Conservation (phyloP, 2,888 invertebrate genomes). For the Listrodromus nycthemerus region DNA sequence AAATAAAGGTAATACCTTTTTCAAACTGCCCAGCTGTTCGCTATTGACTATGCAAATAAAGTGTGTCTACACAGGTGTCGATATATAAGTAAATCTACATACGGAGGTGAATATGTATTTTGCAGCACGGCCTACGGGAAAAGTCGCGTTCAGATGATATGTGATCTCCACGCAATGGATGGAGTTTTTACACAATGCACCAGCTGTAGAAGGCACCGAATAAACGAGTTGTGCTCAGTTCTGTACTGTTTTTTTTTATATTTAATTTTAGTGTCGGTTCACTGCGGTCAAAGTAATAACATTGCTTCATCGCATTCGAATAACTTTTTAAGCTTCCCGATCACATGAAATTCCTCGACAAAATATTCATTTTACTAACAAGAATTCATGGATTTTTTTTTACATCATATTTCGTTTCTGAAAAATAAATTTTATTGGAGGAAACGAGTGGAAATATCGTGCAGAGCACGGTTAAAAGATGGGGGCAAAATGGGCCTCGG, state of each 20-base stretch:
- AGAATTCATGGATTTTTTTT: not conserved
- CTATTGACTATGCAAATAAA: not conserved
- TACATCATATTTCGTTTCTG: not conserved
- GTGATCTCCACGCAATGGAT: not conserved
- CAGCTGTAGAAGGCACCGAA: not conserved
- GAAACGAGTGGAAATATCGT: constrained; percentile 14
- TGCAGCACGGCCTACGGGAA: not conserved
- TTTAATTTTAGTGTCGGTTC: not conserved
- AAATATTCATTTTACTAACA: not conserved
- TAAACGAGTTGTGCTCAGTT: not conserved
- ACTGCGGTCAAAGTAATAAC: not conserved
- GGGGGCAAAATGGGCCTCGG: not conserved
- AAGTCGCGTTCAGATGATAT: not conserved
- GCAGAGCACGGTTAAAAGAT: not conserved
- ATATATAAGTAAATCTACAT: not conserved
- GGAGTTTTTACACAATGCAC: not conserved
- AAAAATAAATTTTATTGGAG: constrained; percentile 21
- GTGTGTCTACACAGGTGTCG: not conserved
- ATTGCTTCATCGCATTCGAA: not conserved
- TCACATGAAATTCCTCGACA: not conserved
- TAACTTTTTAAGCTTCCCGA: not conserved
- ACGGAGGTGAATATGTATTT: not conserved
- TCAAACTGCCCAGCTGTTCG: not conserved
- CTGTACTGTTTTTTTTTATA: not conserved
- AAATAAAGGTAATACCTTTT: not conserved